A percentile compares a stretch with the other conserved stretches of the same genome.
Conservation (phyloP, 2,797 vertebrate species). For the Distichodus sexfasciatus region DNA sequence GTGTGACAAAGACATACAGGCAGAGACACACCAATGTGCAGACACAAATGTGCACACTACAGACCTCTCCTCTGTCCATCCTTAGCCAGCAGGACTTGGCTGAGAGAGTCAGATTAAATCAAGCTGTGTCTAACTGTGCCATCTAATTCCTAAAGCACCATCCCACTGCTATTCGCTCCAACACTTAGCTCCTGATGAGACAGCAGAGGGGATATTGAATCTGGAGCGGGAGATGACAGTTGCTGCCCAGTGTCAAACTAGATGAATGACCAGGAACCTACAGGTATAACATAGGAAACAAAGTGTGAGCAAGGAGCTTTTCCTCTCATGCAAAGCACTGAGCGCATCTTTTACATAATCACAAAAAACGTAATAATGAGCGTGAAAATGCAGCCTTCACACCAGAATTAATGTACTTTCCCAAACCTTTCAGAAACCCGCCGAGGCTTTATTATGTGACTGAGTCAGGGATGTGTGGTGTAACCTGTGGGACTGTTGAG, state of each 20-base stretch:
- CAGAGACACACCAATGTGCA: background rate
- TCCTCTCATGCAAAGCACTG: slow-evolving; percentile 1
- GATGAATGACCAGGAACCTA: background rate
- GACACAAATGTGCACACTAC: background rate
- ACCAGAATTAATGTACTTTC: background rate
- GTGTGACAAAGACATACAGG: background rate
- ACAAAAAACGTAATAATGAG: slow-evolving; percentile 6
- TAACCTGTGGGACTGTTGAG: background rate
- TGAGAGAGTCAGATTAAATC: background rate
- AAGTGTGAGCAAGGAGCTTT: background rate
- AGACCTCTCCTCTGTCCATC: background rate
- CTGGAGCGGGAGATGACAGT: background rate
- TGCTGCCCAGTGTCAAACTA: background rate
- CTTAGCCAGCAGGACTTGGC: background rate
- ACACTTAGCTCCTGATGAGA: slow-evolving; percentile 19
- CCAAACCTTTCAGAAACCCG: background rate
- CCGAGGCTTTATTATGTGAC: background rate
- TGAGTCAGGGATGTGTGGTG: background rate
- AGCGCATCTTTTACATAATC: background rate
- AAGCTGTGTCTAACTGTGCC: background rate
- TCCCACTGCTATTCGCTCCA: background rate
- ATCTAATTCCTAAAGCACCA: slow-evolving; percentile 5
- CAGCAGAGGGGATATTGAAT: background rate
- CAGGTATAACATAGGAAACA: background rate
- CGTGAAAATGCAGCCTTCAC: background rate